Base-by-base conservation (phyloP, 2,113 vertebrate species). In the Caranx ignobilis region DNA sequence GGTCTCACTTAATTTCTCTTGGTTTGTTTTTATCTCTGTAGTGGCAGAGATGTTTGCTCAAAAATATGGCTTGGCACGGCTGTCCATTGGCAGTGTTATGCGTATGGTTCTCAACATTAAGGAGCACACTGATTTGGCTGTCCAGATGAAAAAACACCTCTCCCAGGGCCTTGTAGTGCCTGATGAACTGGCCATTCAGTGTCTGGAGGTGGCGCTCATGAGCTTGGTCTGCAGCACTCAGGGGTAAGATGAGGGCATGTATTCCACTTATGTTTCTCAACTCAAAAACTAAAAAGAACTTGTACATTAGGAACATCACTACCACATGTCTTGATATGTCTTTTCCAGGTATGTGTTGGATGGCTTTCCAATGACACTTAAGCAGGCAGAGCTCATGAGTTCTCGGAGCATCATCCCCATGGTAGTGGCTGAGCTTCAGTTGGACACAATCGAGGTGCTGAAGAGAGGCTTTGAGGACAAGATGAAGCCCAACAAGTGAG, bases 321-420 rank as follows among this genome's bases (percentile, higher is more conserved):
- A 8, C 19, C 9, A n/a, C 11, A 10, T 41, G 9, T 10, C 39
- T 10, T 41, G 7, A 10, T 18, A 34, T 61, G 18, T 57, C 21
- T 62, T 3, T 74, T 81, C 15, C 88, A 99, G 98, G 80, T 94
- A 96, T 77, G 94, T 99, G 81, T 89, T 99, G 64, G 97, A 99
- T 87, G 97, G 97, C 34, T 99, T 96, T 85, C 98, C 98, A 34
- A 79, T 95, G 85, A 97, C 97, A 59, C 89, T 88, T 66, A 86
- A 92, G 71, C 97, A 99, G 66, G 91, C 96, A 45, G 90, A 92
- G 45, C 86, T 97, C 70, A 91, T 99, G 92, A 93, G 93, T 81
- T 90, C 90, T 39, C 88, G 87, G 31, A 95, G 94, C 78, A 95
- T 99, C 82, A 96, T 97, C 81, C 98, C 97, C 60, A 90, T 95